These are phyloP conservation scores for Rhagoletis pomonella DNA, from an alignment of 1,140 invertebrate species.

Conservation along the genomic window DNA sequence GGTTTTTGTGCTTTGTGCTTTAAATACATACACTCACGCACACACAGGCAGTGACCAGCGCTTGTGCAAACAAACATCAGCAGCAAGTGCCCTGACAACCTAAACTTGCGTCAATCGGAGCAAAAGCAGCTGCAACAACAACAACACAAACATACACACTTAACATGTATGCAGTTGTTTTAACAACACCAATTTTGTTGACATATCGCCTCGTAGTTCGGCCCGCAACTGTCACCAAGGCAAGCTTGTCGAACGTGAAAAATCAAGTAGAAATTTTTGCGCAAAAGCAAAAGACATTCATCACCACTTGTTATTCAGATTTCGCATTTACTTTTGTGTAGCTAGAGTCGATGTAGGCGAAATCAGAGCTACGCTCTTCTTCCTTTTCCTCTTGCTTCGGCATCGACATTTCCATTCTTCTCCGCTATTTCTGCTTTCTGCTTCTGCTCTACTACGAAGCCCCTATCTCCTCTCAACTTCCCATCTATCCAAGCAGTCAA, in stretches of 20 bases:
- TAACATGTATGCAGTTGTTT: not conserved
- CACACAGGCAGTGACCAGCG: not conserved
- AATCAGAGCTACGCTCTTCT: not conserved
- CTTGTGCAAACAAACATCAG: slow-evolving; percentile 14
- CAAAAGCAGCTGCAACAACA: not conserved
- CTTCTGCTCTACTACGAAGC: too few species aligned
- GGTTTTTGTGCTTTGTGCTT: not conserved
- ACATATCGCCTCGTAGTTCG: slow-evolving; percentile 10
- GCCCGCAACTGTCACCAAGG: not conserved
- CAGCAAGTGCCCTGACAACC: not conserved
- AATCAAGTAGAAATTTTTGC: slow-evolving; percentile 35
- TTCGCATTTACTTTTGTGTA: not conserved
- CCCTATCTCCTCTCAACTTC: not conserved
- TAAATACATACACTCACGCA: not conserved
- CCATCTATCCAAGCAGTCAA: not conserved
- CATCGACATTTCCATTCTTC: too few species aligned
- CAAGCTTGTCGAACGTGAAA: not conserved
- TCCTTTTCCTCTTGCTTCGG: too few species aligned
- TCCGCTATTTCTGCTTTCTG: too few species aligned
- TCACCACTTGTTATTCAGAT: slow-evolving; percentile 23
- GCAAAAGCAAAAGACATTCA: slow-evolving; percentile 33
- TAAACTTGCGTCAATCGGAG: not conserved
- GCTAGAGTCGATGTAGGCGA: not conserved
- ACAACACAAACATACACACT: not conserved
- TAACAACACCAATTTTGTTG: slow-evolving; percentile 44